Conservation (phyloP, 2,888 invertebrate species). For the Agriotes lineatus region DNA sequence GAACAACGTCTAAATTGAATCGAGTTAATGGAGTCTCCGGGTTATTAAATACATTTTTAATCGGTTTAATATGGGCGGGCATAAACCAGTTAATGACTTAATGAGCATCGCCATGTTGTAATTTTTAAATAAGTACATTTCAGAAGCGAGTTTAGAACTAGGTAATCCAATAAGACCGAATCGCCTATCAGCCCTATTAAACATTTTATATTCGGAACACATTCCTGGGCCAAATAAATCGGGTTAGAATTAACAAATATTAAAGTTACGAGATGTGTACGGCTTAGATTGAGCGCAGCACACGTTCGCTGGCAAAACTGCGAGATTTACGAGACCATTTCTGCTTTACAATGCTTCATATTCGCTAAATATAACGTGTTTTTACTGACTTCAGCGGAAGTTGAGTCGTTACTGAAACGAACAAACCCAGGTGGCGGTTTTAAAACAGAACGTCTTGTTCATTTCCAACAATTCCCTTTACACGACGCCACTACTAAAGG, state of each 20-base stretch:
- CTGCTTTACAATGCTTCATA: constrained; percentile 54
- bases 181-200: too few species aligned
- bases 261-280: constrained; percentile 35
- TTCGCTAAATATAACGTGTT: constrained; percentile 56
- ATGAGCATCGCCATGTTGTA: too few species aligned
- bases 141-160: too few species aligned
- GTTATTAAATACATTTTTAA: too few species aligned
- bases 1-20: too few species aligned
- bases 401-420: constrained; percentile 54
- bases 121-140: too few species aligned
- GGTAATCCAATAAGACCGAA: too few species aligned
- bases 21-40: too few species aligned
- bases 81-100: too few species aligned
- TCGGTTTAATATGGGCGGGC: too few species aligned
- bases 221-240: not conserved
- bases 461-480: constrained; percentile 38
- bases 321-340: constrained; percentile 53
- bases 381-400: constrained; percentile 54
- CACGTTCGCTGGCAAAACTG: constrained; percentile 51
- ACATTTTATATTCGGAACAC: not conserved
- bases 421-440: constrained; percentile 54
- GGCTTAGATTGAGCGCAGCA: constrained; percentile 34
- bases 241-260: constrained; percentile 1
- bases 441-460: constrained; percentile 50
- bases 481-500: not conserved